Conservation (phyloP, 2,797 vertebrate genomes). For the Channa striata region DNA sequence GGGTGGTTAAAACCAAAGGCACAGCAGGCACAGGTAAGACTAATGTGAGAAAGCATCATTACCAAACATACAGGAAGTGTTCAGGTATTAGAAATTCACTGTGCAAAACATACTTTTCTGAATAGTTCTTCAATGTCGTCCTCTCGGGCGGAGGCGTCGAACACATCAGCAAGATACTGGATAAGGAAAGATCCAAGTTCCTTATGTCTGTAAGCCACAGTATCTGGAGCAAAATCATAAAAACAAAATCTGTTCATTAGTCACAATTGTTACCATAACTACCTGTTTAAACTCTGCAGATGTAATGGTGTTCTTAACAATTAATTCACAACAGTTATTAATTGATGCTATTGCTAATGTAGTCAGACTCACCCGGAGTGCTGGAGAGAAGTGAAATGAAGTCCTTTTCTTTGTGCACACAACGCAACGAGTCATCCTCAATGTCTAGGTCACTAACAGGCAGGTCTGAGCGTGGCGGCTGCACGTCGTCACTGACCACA, state of each 20-base stretch:
- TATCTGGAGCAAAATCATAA: slow-evolving; percentile 65
- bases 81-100: too few species aligned
- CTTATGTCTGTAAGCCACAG: slow-evolving; percentile 57
- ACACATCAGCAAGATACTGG: slow-evolving; percentile 55
- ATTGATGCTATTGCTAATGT: too few species aligned
- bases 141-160: slow-evolving; percentile 24
- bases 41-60: too few species aligned
- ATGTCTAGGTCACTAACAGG: neutral
- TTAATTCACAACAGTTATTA: too few species aligned
- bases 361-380: slow-evolving; percentile 75
- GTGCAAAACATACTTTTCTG: slow-evolving; percentile 59
- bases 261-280: too few species aligned
- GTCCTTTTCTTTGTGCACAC: slow-evolving; percentile 75
- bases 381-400: slow-evolving; percentile 74
- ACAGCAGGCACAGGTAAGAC: too few species aligned
- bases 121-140: slow-evolving; percentile 79
- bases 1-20: slow-evolving; percentile 14
- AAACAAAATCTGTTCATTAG: neutral
- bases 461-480: neutral
- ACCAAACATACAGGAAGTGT: too few species aligned
- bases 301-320: too few species aligned
- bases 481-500: neutral
- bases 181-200: slow-evolving; percentile 67
- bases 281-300: too few species aligned
- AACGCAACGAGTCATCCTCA: slow-evolving; percentile 26